These are phyloP conservation scores for Paramuricea clavata DNA, from an alignment of 92 coral and sea anemone species.

Conservation along the genomic window DNA sequence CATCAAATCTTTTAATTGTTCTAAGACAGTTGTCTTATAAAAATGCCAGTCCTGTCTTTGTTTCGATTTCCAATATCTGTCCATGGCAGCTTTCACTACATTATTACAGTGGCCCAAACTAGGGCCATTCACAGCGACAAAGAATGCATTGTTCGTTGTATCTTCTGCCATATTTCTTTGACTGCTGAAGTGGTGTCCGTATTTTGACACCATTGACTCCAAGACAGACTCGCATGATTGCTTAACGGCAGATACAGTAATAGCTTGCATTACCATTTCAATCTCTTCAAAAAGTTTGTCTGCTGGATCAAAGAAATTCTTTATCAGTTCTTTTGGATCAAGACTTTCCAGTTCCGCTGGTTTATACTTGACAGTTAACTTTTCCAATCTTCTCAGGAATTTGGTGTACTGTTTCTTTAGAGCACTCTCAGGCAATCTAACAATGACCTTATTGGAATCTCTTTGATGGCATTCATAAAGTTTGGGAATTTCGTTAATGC, in stretches of 20 bases:
- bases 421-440: not conserved
- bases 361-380: conserved; percentile 30
- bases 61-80: conserved; percentile 35
- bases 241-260: conserved; percentile 39
- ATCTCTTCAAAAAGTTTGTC: conserved; percentile 19
- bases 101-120: conserved; percentile 27
- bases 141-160: conserved; percentile 16
- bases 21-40: conserved; percentile 39
- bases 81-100: conserved; percentile 28
- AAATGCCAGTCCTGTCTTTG: conserved; percentile 9
- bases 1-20: conserved; percentile 23
- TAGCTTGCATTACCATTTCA: conserved; percentile 42
- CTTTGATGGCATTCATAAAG: conserved; percentile 23
- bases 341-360: conserved; percentile 11
- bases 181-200: conserved; percentile 31
- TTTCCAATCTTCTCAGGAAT: conserved; percentile 23
- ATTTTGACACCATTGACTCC: conserved; percentile 39
- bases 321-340: conserved; percentile 16
- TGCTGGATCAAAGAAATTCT: conserved; percentile 32
- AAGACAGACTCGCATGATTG: conserved; percentile 30
- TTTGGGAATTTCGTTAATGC: conserved; percentile 25
- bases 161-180: conserved; percentile 22
- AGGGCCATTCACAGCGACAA: conserved; percentile 34
- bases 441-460: conserved; percentile 28
- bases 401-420: conserved; percentile 37